Evolutionary conservation across 2,797 vertebrate genomes (phyloP).

Genomic region (Geotrypetes seraphini): DNA sequence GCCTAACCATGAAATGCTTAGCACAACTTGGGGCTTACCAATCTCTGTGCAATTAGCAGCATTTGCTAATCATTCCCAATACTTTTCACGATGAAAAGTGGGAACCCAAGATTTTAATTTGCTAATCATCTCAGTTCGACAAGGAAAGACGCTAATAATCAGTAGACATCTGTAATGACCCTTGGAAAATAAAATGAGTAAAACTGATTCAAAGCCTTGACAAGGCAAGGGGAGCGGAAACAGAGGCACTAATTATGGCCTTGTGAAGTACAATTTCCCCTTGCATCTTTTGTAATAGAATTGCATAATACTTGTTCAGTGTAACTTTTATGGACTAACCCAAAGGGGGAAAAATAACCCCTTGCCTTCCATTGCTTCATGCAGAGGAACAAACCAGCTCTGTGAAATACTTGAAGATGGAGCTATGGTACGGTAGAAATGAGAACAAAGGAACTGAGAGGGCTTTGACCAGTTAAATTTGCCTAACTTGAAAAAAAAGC

Average conservation of each 20-base stretch:
- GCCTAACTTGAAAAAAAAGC: slow-evolving; percentile 25
- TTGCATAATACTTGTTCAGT: slow-evolving; percentile 26
- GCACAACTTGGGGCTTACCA: slow-evolving; percentile 23
- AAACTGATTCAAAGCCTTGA: slow-evolving; percentile 47
- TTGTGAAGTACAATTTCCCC: slow-evolving; percentile 33
- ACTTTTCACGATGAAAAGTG: slow-evolving; percentile 28
- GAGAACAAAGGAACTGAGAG: slow-evolving; percentile 18
- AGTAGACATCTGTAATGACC: slow-evolving; percentile 50
- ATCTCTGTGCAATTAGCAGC: slow-evolving; percentile 29
- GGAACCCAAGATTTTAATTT: slow-evolving; percentile 43
- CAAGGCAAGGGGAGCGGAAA: slow-evolving; percentile 44
- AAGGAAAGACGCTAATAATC: slow-evolving; percentile 41
- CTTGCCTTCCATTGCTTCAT: slow-evolving; percentile 23
- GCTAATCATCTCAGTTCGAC: slow-evolving; percentile 38
- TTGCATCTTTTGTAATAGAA: slow-evolving; percentile 24
- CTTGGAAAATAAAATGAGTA: slow-evolving; percentile 42
- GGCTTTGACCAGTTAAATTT: slow-evolving; percentile 29
- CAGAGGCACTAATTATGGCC: slow-evolving; percentile 33
- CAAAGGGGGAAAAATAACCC: slow-evolving; percentile 26
- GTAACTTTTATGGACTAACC: slow-evolving; percentile 17
- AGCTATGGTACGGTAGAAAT: slow-evolving; percentile 23
- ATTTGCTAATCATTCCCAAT: slow-evolving; percentile 40
- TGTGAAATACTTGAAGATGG: slow-evolving; percentile 24
- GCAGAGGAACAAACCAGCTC: slow-evolving; percentile 25
- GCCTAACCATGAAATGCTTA: slow-evolving; percentile 36